Base-by-base conservation (phyloP, 2,888 invertebrate species). In the Drosophila planitibia region DNA sequence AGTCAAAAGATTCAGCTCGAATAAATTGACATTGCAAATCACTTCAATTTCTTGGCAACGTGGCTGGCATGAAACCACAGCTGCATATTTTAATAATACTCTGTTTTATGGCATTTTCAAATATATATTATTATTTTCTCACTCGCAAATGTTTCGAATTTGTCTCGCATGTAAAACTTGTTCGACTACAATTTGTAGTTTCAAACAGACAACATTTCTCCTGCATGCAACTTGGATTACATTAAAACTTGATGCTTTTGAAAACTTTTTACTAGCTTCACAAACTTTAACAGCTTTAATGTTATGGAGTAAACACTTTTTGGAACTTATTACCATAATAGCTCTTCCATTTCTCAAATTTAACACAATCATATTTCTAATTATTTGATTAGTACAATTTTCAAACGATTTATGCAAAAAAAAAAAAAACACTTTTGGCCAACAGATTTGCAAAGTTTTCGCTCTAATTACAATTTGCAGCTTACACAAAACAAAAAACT, bases 401-500 rank as follows among this genome's bases (percentile, higher is more conserved):
- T 25, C n/a, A 12, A 37, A 61, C 10, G 64, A 75, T 63, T 76
- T 53, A 64, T 63, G 67, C 33, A 41, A 62, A 74, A 25, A 25
- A 22, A 22, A 22, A 25, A 25, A 12, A 33, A 4, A 59, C 54
- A 28, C 49, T 61, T 49, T 59, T 39, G 16, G 33, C 12, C 10
- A 10, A 33, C 28, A 10, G n/a, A 44, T 58, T 28, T 16, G 1
- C n/a, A 12, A 19, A 25, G 39, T 32, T 74, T 61, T 49, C 32
- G 32, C 47, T 30, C 52, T 73, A 70, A 73, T 70, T 76, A 70
- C n/a, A 60, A 73, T 72, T 71, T 79, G 58, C 63, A 53, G 79
- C 68, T 49, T 59, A 28, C 57, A 52, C 63, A 65, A 71, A 68
- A 63, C 75, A 61, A 19, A 55, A 76, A 79, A 76, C 69, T 70